Conservation (phyloP, 2,888 invertebrate genomes). For the Hirudinaria manillensis region DNA sequence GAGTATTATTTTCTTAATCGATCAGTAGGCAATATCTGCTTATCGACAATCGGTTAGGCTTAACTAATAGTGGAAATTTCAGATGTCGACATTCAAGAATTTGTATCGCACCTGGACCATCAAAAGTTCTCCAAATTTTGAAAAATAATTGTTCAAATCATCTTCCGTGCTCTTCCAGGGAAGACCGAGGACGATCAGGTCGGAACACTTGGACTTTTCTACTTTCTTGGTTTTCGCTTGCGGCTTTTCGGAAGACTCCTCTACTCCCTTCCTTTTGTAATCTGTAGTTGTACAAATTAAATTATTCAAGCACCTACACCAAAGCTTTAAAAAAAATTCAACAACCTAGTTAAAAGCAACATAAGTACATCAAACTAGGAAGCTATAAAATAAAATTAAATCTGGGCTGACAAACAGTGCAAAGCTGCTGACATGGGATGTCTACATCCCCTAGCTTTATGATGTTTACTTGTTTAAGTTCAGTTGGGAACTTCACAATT, state of each 20-base stretch:
- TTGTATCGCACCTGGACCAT: slow-evolving; percentile 74
- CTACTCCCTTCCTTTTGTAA: slow-evolving; percentile 87
- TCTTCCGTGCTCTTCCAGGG: slow-evolving; percentile 97
- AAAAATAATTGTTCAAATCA: slow-evolving; percentile 89
- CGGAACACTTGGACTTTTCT: slow-evolving; percentile 68
- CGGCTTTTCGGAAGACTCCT: slow-evolving; percentile 79
- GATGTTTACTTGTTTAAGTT: no score
- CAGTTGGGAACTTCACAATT: no score
- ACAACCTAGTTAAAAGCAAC: not conserved
- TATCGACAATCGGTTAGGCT: not conserved
- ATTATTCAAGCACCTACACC: not conserved
- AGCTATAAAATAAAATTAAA: no score
- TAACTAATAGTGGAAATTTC: not conserved
- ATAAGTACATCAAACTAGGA: not conserved
- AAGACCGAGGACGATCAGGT: slow-evolving; percentile 91
- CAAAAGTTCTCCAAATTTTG: slow-evolving; percentile 90
- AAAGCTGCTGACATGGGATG: no score
- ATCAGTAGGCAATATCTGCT: no score
- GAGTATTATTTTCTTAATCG: not conserved
- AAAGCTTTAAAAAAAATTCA: no score
- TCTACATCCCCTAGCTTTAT: no score
- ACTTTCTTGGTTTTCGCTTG: slow-evolving; percentile 90
- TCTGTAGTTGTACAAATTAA: slow-evolving; percentile 58
- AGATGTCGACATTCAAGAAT: not conserved
- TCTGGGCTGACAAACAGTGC: no score